A percentile compares a stretch with the other conserved stretches of the same genome.
These are phyloP conservation scores for Crambe crambe DNA, from an alignment of 37 sponge, comb jelly and placozoan species.

Conservation along the genomic window DNA sequence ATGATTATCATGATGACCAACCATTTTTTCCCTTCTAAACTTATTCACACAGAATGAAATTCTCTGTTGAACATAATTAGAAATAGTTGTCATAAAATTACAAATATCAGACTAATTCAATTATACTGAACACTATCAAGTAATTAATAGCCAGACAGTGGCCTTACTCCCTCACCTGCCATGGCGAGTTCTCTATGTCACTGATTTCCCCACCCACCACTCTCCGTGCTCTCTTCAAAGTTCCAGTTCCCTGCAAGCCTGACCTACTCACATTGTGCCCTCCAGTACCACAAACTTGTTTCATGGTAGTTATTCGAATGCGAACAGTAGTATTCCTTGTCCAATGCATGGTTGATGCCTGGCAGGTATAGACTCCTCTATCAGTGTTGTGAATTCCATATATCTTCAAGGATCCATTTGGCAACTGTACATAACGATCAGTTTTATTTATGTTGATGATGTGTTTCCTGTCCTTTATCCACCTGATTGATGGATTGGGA, in stretches of 20 bases:
- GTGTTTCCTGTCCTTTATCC: slow-evolving; percentile 4
- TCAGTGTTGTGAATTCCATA: not conserved
- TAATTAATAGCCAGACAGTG: not conserved
- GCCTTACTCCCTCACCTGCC: slow-evolving; percentile 13
- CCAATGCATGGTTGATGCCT: not conserved
- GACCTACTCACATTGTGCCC: not conserved
- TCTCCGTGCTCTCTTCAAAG: not conserved
- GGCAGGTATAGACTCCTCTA: slow-evolving; percentile 5
- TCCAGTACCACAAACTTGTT: slow-evolving; percentile 11
- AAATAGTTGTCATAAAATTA: too few relatives aligned
- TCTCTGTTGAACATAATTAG: too few relatives aligned
- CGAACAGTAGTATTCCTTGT: not conserved
- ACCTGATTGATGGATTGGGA: slow-evolving; percentile 13
- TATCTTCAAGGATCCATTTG: slow-evolving; percentile 21
- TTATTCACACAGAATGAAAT: too few relatives aligned
- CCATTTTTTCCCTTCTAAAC: too few relatives aligned
- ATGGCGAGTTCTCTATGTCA: slow-evolving; percentile 1
- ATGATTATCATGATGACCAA: too few relatives aligned
- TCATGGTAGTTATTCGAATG: not conserved
- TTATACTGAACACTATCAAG: too few relatives aligned
- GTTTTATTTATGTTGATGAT: not conserved
- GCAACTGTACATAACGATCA: slow-evolving; percentile 9
- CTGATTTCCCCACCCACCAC: not conserved
- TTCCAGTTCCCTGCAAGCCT: not conserved
- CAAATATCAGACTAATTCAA: too few relatives aligned